These are phyloP conservation scores for Tapirus indicus DNA, from an alignment of 2,797 vertebrate genomes.

Conservation along the genomic window DNA sequence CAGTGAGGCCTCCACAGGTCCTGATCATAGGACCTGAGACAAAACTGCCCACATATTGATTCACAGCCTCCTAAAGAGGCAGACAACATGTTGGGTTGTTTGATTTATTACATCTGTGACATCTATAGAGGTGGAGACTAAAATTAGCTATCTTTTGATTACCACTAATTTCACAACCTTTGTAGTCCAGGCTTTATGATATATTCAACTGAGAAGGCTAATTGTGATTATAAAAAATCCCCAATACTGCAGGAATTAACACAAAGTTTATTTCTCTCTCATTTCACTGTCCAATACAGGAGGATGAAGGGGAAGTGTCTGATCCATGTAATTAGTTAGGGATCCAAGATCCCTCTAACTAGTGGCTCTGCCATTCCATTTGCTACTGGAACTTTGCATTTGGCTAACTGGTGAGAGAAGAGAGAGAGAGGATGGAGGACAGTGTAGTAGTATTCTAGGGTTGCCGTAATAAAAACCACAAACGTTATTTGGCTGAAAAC, in stretches of 20 bases:
- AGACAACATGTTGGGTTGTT: background rate
- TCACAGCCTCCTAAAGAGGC: background rate
- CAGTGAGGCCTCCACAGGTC: background rate
- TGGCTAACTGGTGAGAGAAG: background rate
- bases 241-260: background rate
- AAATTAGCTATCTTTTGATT: background rate
- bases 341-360: background rate
- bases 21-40: background rate
- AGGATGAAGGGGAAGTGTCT: background rate
- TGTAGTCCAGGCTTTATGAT: background rate
- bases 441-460: background rate
- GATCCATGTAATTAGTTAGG: background rate
- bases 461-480: background rate
- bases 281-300: background rate
- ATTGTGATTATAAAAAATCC: background rate
- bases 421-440: background rate
- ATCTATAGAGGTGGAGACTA: background rate
- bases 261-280: background rate
- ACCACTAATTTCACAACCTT: background rate
- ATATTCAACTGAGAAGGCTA: background rate
- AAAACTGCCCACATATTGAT: background rate
- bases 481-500: background rate
- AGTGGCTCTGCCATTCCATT: background rate
- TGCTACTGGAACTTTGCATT: background rate
- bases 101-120: background rate